Conservation (phyloP, 2,797 vertebrate genomes). For the Podargus strigoides region DNA sequence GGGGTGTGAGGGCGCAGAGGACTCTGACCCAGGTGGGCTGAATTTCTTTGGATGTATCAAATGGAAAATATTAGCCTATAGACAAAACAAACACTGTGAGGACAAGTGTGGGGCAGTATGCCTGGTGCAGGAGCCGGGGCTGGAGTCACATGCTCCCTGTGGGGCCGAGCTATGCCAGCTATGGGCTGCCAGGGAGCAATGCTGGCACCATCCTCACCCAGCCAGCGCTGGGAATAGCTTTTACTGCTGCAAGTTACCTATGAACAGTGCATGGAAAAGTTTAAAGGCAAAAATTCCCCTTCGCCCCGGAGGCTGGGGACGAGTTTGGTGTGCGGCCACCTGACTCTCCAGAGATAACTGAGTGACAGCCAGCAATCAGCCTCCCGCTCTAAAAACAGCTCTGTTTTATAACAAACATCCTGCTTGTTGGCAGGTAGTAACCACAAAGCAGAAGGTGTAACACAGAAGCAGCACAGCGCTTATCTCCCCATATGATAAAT, state of each 20-base stretch:
- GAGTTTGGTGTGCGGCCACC: rapidly evolving
- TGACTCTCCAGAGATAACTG: rapidly evolving
- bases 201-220: background rate
- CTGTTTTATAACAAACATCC: background rate
- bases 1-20: background rate
- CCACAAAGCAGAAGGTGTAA: background rate
- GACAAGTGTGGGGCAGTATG: background rate
- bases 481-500: background rate
- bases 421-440: background rate
- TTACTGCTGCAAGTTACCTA: background rate
- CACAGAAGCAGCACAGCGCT: background rate
- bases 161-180: background rate
- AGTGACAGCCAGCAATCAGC: background rate
- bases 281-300: background rate
- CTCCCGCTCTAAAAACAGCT: background rate
- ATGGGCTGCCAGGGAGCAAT: background rate
- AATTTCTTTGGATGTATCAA: background rate
- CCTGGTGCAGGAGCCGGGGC: background rate
- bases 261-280: background rate
- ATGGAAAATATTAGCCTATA: conserved; percentile 53
- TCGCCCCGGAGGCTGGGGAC: background rate
- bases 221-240: background rate
- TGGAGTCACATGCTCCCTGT: background rate
- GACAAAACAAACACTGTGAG: background rate
- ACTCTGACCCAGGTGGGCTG: background rate